phyloP scores from a whole-genome alignment of 2,113 vertebrate species.

The Hiodon tergisus region DNA sequence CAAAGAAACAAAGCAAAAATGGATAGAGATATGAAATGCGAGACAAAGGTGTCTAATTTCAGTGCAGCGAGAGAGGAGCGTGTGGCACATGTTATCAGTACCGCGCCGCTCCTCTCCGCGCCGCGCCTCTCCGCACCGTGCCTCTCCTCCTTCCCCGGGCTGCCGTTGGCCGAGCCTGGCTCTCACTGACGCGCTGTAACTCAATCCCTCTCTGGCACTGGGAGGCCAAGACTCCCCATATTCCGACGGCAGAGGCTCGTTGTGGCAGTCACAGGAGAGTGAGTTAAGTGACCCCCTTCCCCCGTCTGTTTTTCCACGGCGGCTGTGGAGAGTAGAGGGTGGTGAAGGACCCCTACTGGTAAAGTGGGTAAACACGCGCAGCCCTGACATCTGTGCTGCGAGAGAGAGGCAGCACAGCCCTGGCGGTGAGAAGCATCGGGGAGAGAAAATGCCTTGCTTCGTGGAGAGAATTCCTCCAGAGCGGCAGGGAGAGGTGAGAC shows the following conservation, averaged over 20 bases:
- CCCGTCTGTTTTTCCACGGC: slow-evolving; percentile 52
- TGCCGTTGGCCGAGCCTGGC: neutral
- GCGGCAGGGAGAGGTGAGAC: slow-evolving; percentile 68
- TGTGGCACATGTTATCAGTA: slow-evolving; percentile 58
- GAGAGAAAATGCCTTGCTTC: slow-evolving; percentile 71
- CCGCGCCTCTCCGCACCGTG: too few species aligned
- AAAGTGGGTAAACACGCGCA: slow-evolving; percentile 68
- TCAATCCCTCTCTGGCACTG: slow-evolving; percentile 11
- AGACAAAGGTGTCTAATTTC: slow-evolving; percentile 38
- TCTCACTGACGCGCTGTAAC: neutral
- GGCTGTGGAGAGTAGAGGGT: slow-evolving; percentile 60
- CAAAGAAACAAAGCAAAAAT: slow-evolving; percentile 11
- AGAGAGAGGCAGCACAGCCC: slow-evolving; percentile 25
- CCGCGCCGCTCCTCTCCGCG: slow-evolving; percentile 13
- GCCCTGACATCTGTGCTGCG: slow-evolving; percentile 65
- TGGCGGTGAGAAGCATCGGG: slow-evolving; percentile 25
- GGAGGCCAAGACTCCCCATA: slow-evolving; percentile 7
- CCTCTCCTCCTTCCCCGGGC: neutral
- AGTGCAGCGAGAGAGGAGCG: slow-evolving; percentile 31
- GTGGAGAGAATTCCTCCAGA: slow-evolving; percentile 70
- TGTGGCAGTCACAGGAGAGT: slow-evolving; percentile 57
- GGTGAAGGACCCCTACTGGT: slow-evolving; percentile 75
- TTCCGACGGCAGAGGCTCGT: slow-evolving; percentile 36
- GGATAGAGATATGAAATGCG: slow-evolving; percentile 41
- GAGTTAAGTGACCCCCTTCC: slow-evolving; percentile 57